Evolutionary conservation across 2,113 vertebrate genomes (phyloP).

Genomic region (Chiloscyllium plagiosum): DNA sequence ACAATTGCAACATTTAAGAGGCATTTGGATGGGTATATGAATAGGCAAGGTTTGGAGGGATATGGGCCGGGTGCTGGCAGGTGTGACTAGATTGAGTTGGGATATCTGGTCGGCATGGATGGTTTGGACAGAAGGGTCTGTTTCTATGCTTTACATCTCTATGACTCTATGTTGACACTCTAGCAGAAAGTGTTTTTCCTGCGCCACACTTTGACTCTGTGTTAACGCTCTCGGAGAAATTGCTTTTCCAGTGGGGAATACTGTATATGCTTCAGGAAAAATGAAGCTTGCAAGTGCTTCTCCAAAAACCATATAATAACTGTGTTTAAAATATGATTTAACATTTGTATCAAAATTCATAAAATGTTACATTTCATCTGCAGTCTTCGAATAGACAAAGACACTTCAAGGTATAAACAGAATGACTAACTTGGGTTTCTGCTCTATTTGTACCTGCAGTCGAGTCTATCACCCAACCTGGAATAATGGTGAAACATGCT

Average conservation of each 20-base stretch:
- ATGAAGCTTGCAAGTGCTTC: background rate
- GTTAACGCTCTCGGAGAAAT: too few species aligned
- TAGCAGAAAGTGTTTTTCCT: too few species aligned
- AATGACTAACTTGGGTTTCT: background rate
- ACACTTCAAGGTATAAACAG: background rate
- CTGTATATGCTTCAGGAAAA: background rate
- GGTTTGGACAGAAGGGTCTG: too few species aligned
- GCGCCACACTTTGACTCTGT: too few species aligned
- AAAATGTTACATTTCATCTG: background rate
- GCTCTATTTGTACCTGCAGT: background rate
- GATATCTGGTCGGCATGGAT: too few species aligned
- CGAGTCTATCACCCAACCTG: background rate
- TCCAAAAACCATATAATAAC: background rate
- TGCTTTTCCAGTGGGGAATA: background rate
- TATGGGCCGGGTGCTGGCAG: too few species aligned
- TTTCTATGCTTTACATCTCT: too few species aligned
- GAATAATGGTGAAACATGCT: background rate
- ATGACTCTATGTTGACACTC: too few species aligned
- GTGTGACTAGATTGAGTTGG: too few species aligned
- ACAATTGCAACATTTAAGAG: too few species aligned
- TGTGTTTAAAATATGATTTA: background rate
- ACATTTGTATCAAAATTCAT: constrained; percentile 9
- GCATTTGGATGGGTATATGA: too few species aligned
- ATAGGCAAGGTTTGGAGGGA: too few species aligned
- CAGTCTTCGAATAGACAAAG: background rate